Evolutionary conservation across 2,888 invertebrate genomes (phyloP).

Genomic region (Stenodera caucasica): DNA sequence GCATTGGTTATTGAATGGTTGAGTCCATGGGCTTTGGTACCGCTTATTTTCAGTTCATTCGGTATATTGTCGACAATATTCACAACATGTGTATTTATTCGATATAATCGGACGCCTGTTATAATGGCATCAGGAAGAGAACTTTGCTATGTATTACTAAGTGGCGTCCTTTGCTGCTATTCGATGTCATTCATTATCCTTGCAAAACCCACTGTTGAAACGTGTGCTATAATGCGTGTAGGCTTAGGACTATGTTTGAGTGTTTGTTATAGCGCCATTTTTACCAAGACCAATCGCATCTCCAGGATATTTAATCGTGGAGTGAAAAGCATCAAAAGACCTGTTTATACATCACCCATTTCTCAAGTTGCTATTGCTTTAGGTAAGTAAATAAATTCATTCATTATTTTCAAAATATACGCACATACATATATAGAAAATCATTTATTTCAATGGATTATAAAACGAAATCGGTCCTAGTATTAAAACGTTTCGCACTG

Average conservation of each 20-base stretch:
- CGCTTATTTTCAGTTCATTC: conserved; percentile 62
- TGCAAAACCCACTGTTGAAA: conserved; percentile 65
- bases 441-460: conserved; percentile 17
- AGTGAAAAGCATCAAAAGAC: conserved; percentile 70
- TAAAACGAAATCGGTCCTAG: not conserved
- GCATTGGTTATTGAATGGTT: conserved; percentile 64
- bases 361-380: conserved; percentile 74
- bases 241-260: conserved; percentile 73
- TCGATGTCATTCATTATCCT: conserved; percentile 68
- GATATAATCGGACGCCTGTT: conserved; percentile 52
- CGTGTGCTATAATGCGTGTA: conserved; percentile 67
- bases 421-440: not conserved
- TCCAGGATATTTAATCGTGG: conserved; percentile 73
- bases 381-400: conserved; percentile 53
- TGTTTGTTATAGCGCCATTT: conserved; percentile 73
- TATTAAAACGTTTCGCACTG: conserved; percentile 6
- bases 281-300: conserved; percentile 75
- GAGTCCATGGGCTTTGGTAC: conserved; percentile 69
- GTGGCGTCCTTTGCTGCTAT: conserved; percentile 71
- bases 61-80: conserved; percentile 66
- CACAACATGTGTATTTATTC: conserved; percentile 66
- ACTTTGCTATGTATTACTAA: conserved; percentile 73
- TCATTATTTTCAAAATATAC: conserved; percentile 12
- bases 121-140: conserved; percentile 75
- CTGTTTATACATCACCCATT: conserved; percentile 73